Conservation (phyloP, 2,113 vertebrate genomes). For the Passer montanus region DNA sequence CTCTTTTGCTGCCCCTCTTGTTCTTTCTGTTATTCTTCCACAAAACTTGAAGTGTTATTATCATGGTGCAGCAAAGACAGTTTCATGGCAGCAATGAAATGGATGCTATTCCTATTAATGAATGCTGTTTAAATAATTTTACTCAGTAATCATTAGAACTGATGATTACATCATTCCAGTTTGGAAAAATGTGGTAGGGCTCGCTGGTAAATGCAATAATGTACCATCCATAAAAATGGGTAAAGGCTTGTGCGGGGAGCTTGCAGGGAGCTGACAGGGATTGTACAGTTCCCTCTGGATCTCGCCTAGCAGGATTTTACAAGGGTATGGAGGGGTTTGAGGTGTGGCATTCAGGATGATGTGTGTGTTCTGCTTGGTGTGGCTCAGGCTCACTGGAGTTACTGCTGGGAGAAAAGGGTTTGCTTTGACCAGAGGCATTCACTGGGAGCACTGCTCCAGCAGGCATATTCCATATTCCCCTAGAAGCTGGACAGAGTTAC, state of each 20-base stretch:
- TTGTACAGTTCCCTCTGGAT: background rate
- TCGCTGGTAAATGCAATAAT: background rate
- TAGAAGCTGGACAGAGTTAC: background rate
- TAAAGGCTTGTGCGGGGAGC: background rate
- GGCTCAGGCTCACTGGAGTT: background rate
- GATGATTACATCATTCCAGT: background rate
- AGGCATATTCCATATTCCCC: background rate
- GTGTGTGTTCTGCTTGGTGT: background rate
- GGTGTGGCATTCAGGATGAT: background rate
- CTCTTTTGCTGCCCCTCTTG: background rate
- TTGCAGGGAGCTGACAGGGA: background rate
- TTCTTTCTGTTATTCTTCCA: background rate
- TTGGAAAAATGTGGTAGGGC: background rate
- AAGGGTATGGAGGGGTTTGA: background rate
- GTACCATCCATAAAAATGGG: background rate
- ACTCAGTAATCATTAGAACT: too few relatives aligned
- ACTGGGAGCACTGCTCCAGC: background rate
- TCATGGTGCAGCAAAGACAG: background rate
- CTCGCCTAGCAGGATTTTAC: background rate
- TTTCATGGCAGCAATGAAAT: background rate
- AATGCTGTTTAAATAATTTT: background rate
- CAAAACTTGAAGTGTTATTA: background rate
- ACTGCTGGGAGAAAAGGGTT: background rate
- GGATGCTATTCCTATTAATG: background rate
- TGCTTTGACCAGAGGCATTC: background rate